Percentiles rank a stretch among this genome's conserved stretches.
Evolutionary conservation across 1,140 invertebrate species (phyloP).

Genomic region (Tribolium castaneum): DNA sequence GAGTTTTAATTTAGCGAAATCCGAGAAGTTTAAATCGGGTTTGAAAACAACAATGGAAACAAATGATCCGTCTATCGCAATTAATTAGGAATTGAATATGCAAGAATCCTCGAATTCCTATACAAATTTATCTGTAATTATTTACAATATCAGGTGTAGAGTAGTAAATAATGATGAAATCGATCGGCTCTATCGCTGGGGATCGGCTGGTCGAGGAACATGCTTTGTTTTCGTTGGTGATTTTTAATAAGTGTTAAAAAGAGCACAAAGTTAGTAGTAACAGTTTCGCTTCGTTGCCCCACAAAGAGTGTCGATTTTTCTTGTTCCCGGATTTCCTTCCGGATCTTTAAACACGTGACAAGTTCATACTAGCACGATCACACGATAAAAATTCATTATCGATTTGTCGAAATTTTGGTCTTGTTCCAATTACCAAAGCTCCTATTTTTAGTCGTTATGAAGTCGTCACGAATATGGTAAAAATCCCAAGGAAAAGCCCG

Average conservation of each 20-base stretch:
- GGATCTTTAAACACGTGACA: conserved; percentile 24
- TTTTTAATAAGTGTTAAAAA: neutral
- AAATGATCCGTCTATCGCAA: neutral
- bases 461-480: conserved; percentile 23
- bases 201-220: neutral
- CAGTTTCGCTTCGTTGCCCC: neutral
- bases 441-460: conserved; percentile 22
- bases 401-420: neutral
- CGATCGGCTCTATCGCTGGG: neutral
- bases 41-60: too few relatives aligned
- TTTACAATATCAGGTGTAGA: neutral
- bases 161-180: conserved; percentile 1
- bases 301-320: conserved; percentile 11
- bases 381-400: conserved; percentile 26
- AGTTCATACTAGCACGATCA: neutral
- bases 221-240: neutral
- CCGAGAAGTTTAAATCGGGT: too few relatives aligned
- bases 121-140: neutral
- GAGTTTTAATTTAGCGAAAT: too few relatives aligned
- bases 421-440: neutral
- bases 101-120: neutral
- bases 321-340: conserved; percentile 23
- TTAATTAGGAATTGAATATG: neutral
- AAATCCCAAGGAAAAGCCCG: neutral
- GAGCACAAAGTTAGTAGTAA: neutral